Conservation (phyloP, 2,888 invertebrate species). For the Serrognathus titanus region DNA sequence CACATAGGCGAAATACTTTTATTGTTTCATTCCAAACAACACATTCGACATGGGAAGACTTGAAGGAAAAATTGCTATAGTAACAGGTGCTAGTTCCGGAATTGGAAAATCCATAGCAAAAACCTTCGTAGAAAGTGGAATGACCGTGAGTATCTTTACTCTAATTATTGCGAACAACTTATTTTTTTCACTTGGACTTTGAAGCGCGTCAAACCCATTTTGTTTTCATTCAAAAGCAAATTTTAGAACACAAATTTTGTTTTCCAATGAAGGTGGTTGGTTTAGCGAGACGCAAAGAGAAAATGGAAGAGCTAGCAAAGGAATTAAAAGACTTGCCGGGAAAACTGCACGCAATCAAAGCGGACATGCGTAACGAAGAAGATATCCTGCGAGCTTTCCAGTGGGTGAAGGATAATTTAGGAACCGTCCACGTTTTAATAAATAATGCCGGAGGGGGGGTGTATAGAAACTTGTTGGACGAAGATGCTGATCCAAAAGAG, state of each 20-base stretch:
- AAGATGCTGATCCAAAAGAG: constrained; percentile 15
- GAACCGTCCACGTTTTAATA: constrained; percentile 27
- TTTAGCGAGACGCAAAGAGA: too few species aligned
- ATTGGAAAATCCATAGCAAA: neutral
- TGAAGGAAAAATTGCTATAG: neutral
- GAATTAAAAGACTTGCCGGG: constrained; percentile 19
- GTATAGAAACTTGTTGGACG: constrained; percentile 17
- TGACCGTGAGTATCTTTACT: neutral
- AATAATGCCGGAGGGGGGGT: constrained; percentile 28
- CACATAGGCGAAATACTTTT: too few species aligned
- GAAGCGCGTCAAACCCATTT: too few species aligned
- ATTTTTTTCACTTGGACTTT: too few species aligned
- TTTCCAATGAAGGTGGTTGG: too few species aligned
- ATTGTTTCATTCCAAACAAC: too few species aligned
- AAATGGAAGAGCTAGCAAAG: neutral
- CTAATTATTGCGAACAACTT: too few species aligned
- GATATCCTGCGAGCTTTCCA: constrained; percentile 28
- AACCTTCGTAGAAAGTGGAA: neutral
- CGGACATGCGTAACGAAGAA: constrained; percentile 25
- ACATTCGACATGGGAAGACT: neutral
- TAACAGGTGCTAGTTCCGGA: neutral
- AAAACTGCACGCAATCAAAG: constrained; percentile 21
- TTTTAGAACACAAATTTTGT: too few species aligned
- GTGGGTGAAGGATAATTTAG: constrained; percentile 25
- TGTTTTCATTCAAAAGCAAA: too few species aligned